Evolutionary conservation across 2,113 vertebrate species (phyloP).

Genomic region (Pitta sordida): DNA sequence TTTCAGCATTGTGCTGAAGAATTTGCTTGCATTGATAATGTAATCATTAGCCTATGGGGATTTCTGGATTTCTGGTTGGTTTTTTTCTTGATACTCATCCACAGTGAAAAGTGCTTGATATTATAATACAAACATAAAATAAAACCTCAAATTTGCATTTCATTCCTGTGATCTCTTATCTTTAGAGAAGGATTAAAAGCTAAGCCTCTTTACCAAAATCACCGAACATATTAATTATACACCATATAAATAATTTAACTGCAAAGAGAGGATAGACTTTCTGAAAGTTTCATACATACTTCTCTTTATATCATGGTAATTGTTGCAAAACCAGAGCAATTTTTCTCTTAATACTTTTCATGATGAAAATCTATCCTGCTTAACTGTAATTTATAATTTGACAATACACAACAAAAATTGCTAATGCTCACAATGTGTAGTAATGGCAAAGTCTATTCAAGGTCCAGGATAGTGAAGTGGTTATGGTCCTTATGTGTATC

Average conservation of each 20-base stretch:
- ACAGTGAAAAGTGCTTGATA: conserved; percentile 5
- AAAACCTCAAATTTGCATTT: conserved; percentile 52
- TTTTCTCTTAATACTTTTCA: not conserved
- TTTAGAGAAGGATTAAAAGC: conserved; percentile 55
- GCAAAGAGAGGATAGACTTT: conserved; percentile 13
- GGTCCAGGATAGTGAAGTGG: not conserved
- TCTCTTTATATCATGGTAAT: not conserved
- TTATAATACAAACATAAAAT: conserved; percentile 34
- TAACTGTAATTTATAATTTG: not conserved
- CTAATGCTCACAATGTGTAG: not conserved
- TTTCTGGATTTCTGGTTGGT: not conserved
- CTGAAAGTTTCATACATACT: not conserved
- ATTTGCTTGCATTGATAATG: conserved; percentile 22
- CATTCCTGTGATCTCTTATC: conserved; percentile 45
- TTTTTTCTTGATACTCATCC: not conserved
- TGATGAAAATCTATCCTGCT: not conserved
- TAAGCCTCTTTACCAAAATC: conserved; percentile 59
- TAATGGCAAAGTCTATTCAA: not conserved
- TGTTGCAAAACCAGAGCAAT: not conserved
- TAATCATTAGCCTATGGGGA: not conserved
- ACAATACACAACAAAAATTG: not conserved
- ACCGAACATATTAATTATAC: conserved; percentile 45
- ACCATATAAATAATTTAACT: conserved; percentile 43
- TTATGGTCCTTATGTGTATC: not conserved
- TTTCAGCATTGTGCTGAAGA: not conserved